Evolutionary conservation across 2,797 vertebrate species (phyloP), one percentile per base, ranked within the genome.

Genomic region (Microcaecilia unicolor): DNA sequence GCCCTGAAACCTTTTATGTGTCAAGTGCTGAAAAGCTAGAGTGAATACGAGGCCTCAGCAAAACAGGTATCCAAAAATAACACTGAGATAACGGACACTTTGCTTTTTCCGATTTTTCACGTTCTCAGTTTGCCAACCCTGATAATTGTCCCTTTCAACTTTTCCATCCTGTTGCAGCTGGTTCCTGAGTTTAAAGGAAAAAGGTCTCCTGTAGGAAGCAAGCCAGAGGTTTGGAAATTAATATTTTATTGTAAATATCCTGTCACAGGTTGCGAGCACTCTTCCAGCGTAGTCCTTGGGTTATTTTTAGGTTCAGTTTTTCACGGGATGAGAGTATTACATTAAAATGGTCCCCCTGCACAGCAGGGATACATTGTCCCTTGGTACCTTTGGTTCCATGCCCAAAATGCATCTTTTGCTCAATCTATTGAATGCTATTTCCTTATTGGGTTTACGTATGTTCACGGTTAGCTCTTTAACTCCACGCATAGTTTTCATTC

Each of bases 351-450:
- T 46, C 58, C 81, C 88, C 86, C 95, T 99, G 92, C 93, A 97
- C 80, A 83, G 94, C 95, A 98, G 93, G 85, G 86, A 92, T 82
- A 90, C 64, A 67, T 69, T 83, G 76, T 82, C 79, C 82, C 70
- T 74, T 61, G 66, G 57, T 80, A 80, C 81, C 86, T 90, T 91
- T 94, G 86, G 89, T 91, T 91, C 76, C 68, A 70, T 65, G 70
- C 78, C 81, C 74, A 80, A 74, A 72, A 81, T 65, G 73, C 56
- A 58, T 55, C 50, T 14, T 70, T 65, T 52, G 70, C 44, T 76
- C 38, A 43, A 71, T 71, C 61, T 70, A 56, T 63, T 72, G 59
- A 58, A 63, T 65, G 52, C 51, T 46, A 51, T 61, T 70, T 60
- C 51, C 58, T 58, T 64, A 59, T 81, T 63, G 66, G 29, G 70